A percentile compares a stretch with the other conserved stretches of the same genome.
These are phyloP conservation scores for Drosophila anceps DNA, from an alignment of 2,888 invertebrate genomes.

Conservation along the genomic window DNA sequence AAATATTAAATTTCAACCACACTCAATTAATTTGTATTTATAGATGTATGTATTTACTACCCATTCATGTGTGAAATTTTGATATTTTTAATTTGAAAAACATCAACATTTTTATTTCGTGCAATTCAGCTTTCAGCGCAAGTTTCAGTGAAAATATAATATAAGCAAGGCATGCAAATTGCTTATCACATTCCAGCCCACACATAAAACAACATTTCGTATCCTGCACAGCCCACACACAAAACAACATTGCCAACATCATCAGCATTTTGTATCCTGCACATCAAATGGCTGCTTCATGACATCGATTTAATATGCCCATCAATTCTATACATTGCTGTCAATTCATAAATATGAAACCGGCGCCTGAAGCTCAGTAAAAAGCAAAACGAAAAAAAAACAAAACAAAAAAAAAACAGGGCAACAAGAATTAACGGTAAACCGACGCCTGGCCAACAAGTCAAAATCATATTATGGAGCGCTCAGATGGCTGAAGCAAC, in stretches of 20 bases:
- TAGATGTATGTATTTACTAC: background rate
- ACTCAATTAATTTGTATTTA: background rate
- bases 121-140: background rate
- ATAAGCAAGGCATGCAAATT: slow-evolving; percentile 35
- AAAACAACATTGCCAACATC: slow-evolving; percentile 8
- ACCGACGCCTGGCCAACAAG: slow-evolving; percentile 39
- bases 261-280: slow-evolving; percentile 8
- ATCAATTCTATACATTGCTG: slow-evolving; percentile 48
- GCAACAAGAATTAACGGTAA: slow-evolving; percentile 44
- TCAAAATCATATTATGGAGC: slow-evolving; percentile 29
- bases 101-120: background rate
- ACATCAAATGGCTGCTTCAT: slow-evolving; percentile 30
- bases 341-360: slow-evolving; percentile 48
- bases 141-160: slow-evolving; percentile 5
- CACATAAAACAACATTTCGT: slow-evolving; percentile 3
- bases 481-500: slow-evolving; percentile 23
- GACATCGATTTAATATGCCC: slow-evolving; percentile 60
- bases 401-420: background rate
- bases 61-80: background rate
- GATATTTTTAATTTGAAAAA: background rate
- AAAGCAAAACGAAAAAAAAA: background rate
- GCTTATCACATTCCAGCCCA: slow-evolving; percentile 28
- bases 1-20: background rate
- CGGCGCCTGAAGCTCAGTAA: slow-evolving; percentile 27
- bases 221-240: slow-evolving; percentile 11